Evolutionary conservation across 2,113 vertebrate species (phyloP).

Genomic region (Morone saxatilis): DNA sequence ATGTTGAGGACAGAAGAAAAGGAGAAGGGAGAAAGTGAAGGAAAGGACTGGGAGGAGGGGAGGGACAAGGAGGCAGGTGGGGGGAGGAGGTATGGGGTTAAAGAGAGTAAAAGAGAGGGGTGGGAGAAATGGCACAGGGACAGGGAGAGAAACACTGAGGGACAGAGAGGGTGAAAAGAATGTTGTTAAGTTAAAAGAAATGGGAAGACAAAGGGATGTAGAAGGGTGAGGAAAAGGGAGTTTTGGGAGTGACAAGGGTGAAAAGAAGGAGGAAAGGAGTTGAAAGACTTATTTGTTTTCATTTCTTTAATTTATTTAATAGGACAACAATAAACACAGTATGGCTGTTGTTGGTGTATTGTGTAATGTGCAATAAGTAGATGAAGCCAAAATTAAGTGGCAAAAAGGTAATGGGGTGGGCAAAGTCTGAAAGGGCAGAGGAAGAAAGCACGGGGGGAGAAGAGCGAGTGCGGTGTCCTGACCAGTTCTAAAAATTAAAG

Average conservation of each 20-base stretch:
- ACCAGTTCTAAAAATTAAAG: constrained; percentile 77
- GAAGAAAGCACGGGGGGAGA: neutral
- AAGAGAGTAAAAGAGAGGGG: constrained; percentile 19
- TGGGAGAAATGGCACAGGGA: constrained; percentile 11
- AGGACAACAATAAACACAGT: neutral
- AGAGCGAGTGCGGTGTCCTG: constrained; percentile 37
- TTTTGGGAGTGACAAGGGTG: neutral
- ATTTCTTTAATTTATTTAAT: neutral
- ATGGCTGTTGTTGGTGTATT: neutral
- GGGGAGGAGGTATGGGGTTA: neutral
- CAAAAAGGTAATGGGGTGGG: constrained; percentile 2
- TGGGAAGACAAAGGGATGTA: neutral
- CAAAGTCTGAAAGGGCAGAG: constrained; percentile 36
- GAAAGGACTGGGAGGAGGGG: neutral
- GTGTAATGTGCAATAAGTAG: neutral
- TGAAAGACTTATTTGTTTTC: neutral
- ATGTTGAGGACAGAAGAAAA: constrained; percentile 26
- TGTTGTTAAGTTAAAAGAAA: neutral
- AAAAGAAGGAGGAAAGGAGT: neutral
- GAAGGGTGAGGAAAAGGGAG: neutral
- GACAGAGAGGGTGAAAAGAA: constrained; percentile 12
- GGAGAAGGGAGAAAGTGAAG: neutral
- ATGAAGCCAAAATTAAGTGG: neutral
- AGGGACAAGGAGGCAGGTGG: neutral
- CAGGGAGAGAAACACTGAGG: constrained; percentile 13